Evolutionary conservation across 1,140 invertebrate genomes (phyloP).

Genomic region (Penaeus indicus): DNA sequence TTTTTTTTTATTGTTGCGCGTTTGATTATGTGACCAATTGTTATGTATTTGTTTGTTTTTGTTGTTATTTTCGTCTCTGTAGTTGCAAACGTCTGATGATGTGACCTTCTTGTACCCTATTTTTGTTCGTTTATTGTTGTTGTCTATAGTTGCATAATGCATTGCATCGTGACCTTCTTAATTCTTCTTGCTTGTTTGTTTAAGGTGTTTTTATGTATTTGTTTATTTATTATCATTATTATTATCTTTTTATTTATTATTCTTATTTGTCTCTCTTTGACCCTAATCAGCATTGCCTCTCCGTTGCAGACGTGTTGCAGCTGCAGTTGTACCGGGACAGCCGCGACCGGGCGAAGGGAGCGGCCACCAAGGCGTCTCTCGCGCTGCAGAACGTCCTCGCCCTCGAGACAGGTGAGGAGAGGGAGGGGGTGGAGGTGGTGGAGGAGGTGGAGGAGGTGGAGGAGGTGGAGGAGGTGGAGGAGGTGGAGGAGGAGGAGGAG

Average conservation of each 20-base stretch:
- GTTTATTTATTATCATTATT: neutral
- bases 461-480: neutral
- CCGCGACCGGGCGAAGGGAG: constrained; percentile 88
- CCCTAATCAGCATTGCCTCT: constrained; percentile 59
- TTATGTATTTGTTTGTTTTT: too few relatives aligned
- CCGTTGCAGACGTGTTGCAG: constrained; percentile 88
- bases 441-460: neutral
- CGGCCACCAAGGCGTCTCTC: constrained; percentile 87
- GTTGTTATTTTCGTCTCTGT: too few relatives aligned
- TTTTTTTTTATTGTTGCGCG: too few relatives aligned
- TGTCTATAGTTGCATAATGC: too few relatives aligned
- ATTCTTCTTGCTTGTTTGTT: neutral
- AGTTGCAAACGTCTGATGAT: too few relatives aligned
- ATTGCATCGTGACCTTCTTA: too few relatives aligned
- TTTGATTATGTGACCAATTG: too few relatives aligned
- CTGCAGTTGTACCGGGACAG: constrained; percentile 90
- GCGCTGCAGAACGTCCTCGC: constrained; percentile 89
- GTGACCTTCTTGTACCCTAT: too few relatives aligned
- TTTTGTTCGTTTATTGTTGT: too few relatives aligned
- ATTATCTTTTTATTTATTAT: neutral
- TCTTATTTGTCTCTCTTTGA: neutral
- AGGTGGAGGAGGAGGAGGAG: neutral
- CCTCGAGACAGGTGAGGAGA: constrained; percentile 78
- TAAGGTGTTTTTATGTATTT: neutral
- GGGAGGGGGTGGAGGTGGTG: too few relatives aligned